Conservation (phyloP, 2,888 invertebrate species). For the Panopea generosa region DNA sequence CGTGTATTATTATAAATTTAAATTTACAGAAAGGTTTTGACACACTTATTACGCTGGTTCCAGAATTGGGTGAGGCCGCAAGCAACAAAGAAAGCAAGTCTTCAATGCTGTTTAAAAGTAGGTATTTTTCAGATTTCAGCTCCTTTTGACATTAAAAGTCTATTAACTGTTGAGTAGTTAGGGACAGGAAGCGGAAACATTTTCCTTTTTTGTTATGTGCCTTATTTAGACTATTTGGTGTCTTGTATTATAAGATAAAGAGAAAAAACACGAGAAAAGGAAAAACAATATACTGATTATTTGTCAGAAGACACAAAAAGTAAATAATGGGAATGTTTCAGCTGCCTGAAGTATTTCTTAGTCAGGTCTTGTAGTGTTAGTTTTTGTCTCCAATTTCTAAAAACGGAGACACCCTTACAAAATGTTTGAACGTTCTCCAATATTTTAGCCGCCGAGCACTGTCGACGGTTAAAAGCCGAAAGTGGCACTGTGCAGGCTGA, state of each 20-base stretch:
- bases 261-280: neutral
- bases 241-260: too few species aligned
- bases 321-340: slow-evolving; percentile 5
- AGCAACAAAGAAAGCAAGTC: slow-evolving; percentile 74
- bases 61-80: slow-evolving; percentile 60
- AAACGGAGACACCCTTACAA: slow-evolving; percentile 67
- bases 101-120: slow-evolving; percentile 75
- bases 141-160: slow-evolving; percentile 10
- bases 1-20: slow-evolving; percentile 34
- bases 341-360: slow-evolving; percentile 1
- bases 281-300: slow-evolving; percentile 3
- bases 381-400: slow-evolving; percentile 38
- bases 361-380: slow-evolving; percentile 13
- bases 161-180: slow-evolving; percentile 38
- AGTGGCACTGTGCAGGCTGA: slow-evolving; percentile 69
- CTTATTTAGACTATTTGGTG: neutral
- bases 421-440: slow-evolving; percentile 75
- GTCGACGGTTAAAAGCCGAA: slow-evolving; percentile 75
- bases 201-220: slow-evolving; percentile 22
- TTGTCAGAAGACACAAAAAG: slow-evolving; percentile 5
- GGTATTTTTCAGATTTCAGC: slow-evolving; percentile 45
- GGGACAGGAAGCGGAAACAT: slow-evolving; percentile 31
- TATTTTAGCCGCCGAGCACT: slow-evolving; percentile 78
- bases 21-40: slow-evolving; percentile 78
- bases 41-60: slow-evolving; percentile 69